These are phyloP conservation scores for Passer domesticus DNA, from an alignment of 2,113 vertebrate species.

Conservation along the genomic window DNA sequence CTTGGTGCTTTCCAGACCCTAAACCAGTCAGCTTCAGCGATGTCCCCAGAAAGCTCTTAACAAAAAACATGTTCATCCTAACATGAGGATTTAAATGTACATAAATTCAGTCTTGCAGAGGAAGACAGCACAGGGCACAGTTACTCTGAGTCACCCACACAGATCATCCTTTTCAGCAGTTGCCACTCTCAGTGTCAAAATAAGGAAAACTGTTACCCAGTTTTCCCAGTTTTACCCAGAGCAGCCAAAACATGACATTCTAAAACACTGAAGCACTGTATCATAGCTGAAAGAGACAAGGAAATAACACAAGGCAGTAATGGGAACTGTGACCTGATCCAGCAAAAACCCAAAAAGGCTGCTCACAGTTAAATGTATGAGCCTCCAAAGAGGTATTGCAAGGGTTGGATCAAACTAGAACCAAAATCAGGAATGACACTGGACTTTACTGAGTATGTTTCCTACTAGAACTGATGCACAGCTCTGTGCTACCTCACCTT, in stretches of 20 bases:
- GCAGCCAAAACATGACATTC: background rate
- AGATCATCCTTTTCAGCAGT: background rate
- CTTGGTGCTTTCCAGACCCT: background rate
- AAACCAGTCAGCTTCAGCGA: background rate
- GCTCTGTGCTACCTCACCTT: fast-evolving
- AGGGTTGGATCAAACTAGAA: background rate
- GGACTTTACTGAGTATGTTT: background rate
- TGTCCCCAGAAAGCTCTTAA: background rate
- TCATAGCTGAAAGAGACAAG: background rate
- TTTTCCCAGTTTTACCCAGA: background rate
- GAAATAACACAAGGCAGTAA: background rate
- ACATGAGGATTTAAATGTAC: background rate
- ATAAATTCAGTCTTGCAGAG: background rate
- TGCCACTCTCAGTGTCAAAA: background rate
- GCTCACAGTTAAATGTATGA: background rate
- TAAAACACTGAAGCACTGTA: background rate
- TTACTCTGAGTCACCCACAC: background rate
- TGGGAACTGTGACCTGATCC: background rate
- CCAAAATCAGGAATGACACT: background rate
- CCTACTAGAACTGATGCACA: background rate
- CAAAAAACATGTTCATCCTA: background rate
- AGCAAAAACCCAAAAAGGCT: background rate
- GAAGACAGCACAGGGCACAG: background rate
- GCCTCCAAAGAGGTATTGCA: background rate
- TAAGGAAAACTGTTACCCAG: background rate